These are phyloP conservation scores for Scyliorhinus canicula DNA, from an alignment of 2,797 vertebrate species.

Conservation along the genomic window DNA sequence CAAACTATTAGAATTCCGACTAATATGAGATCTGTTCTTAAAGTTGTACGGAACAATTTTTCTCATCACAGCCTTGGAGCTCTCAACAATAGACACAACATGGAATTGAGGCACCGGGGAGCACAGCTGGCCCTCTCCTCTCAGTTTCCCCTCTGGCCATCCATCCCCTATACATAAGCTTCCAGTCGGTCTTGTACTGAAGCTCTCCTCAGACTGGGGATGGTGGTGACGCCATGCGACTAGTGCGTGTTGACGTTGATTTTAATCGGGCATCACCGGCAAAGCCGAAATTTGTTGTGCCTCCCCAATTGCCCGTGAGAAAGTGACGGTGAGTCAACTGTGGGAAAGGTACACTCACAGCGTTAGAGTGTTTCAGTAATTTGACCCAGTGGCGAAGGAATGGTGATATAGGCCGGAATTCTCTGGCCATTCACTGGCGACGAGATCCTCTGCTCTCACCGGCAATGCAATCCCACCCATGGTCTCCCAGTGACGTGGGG, in stretches of 20 bases:
- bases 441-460: no score
- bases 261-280: not conserved
- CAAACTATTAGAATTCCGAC: not conserved
- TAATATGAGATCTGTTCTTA: not conserved
- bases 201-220: not conserved
- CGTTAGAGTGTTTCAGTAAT: not conserved
- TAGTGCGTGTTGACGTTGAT: not conserved
- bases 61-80: not conserved
- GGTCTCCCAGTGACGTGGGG: no score
- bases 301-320: not conserved
- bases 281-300: not conserved
- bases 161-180: not conserved
- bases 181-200: not conserved
- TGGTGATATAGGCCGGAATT: no score
- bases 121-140: not conserved
- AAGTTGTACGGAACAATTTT: not conserved
- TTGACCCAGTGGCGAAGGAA: not conserved
- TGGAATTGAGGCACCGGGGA: not conserved
- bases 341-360: not conserved
- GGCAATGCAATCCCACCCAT: no score
- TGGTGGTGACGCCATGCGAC: not conserved
- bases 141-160: not conserved
- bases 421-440: no score
- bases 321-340: not conserved
- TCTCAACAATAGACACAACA: not conserved